Base-by-base conservation (phyloP, 2,888 invertebrate genomes). In the Phytoseiulus persimilis region DNA sequence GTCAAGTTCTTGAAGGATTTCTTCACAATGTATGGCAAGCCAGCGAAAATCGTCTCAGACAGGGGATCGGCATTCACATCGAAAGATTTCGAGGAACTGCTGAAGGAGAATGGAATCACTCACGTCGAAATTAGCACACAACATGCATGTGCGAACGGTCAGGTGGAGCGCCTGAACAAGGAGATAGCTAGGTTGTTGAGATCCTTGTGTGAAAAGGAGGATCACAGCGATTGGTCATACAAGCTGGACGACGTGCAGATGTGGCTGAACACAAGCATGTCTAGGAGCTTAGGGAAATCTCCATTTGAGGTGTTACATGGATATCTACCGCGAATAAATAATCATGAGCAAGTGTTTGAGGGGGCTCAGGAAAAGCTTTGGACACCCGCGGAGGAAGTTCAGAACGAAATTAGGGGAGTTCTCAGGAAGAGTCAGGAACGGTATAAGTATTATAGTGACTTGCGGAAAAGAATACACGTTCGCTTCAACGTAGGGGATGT, bases 101-200 rank as follows among this genome's bases (percentile, higher is more conserved):
- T 33, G n/a, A 0, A 32, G 32, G 33, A 14, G 31, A 23, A 31
- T 32, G 84, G 84, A 31, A 33, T 84, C 32, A 23, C 2, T 23
- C 31, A 84, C 33, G 32, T 84, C 18, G 32, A 32, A 14, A 84
- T 84, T 84, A 32, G 23, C 31, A 84, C 31, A 23, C 32, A 84
- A 33, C 84, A 84, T 84, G 23, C 31, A 23, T 33, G 33, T 32
- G 33, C 32, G 23, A 84, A 84, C 14, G 84, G 84, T 31, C 84
- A 84, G 84, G 31, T 28, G 23, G 90, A 90, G 9, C 83, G 90
- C 83, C 28, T 32, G 5, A 90, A 83, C 90, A 90, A 83, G 31
- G 45, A 39, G 32, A n/a, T n/a, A 31, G 83, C 83, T 32, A 0
- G 83, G 28, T 31, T 31, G 31, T 31, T 89, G 9, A 33, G 33